Evolutionary conservation across 1,140 invertebrate species (phyloP).

Genomic region (Macrobrachium rosenbergii): DNA sequence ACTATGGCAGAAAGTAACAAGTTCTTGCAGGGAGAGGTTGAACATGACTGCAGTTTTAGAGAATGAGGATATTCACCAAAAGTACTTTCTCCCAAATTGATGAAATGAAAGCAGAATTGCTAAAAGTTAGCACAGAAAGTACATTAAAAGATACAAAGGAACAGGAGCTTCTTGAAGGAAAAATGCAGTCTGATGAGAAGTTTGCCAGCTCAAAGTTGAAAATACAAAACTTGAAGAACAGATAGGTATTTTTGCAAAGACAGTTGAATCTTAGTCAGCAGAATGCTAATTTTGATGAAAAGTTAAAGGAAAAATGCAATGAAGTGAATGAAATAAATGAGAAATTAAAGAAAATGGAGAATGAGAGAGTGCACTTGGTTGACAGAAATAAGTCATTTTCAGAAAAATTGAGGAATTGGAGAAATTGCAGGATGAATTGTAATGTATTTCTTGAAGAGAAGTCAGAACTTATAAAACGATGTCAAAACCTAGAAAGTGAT

Average conservation of each 20-base stretch:
- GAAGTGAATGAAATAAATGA: constrained; percentile 8
- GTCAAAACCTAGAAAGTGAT: constrained; percentile 51
- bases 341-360: background rate
- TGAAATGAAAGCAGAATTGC: too few species aligned
- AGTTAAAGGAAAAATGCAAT: constrained; percentile 9
- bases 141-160: too few species aligned
- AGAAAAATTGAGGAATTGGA: constrained; percentile 52
- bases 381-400: background rate
- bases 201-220: constrained; percentile 7
- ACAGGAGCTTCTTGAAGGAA: too few species aligned
- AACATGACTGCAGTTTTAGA: too few species aligned
- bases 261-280: background rate
- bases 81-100: too few species aligned
- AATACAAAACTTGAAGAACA: constrained; percentile 15
- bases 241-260: background rate
- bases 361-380: background rate
- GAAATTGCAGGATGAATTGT: constrained; percentile 39
- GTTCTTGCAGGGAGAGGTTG: too few species aligned
- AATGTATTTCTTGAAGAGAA: constrained; percentile 49
- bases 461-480: constrained; percentile 49
- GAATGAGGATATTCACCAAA: too few species aligned
- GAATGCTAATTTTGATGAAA: constrained; percentile 1
- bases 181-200: constrained; percentile 3
- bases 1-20: too few species aligned
- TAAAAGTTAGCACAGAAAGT: too few species aligned